A percentile compares a stretch with the other conserved stretches of the same genome.
Conservation (phyloP, 2,113 vertebrate species). For the Triplophysa tibetana region DNA sequence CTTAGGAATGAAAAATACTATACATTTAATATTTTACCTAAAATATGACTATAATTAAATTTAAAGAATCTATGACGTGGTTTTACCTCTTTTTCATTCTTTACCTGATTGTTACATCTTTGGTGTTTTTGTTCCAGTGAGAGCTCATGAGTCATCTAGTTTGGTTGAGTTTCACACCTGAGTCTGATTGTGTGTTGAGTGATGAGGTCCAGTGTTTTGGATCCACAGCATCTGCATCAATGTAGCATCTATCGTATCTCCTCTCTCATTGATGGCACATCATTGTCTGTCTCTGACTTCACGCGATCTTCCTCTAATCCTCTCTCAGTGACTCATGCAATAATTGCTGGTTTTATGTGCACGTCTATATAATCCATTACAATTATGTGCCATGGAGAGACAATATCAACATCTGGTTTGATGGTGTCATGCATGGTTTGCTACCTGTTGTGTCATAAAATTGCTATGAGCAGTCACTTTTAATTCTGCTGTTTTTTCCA, state of each 20-base stretch:
- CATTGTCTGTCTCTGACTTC: not conserved
- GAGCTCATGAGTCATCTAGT: not conserved
- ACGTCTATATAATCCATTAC: not conserved
- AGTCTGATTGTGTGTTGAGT: not conserved
- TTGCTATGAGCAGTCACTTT: not conserved
- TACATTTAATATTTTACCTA: not conserved
- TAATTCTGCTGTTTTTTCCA: not conserved
- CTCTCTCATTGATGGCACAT: not conserved
- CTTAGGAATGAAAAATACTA: not conserved
- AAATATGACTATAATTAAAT: not conserved
- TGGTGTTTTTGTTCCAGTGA: not conserved
- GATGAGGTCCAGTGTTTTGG: not conserved
- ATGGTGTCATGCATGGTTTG: not conserved
- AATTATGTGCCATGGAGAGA: not conserved
- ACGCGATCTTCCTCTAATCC: not conserved
- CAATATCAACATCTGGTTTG: slow-evolving; percentile 12
- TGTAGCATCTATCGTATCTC: not conserved
- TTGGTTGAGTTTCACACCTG: not conserved
- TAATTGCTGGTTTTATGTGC: slow-evolving; percentile 24
- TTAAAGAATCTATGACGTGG: not conserved
- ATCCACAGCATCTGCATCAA: not conserved
- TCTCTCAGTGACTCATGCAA: slow-evolving; percentile 14
- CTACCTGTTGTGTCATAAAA: not conserved
- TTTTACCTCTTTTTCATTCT: not conserved
- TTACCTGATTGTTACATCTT: not conserved